phyloP scores from a whole-genome alignment of 2,113 vertebrate genomes.

The Lophotis ruficrista region DNA sequence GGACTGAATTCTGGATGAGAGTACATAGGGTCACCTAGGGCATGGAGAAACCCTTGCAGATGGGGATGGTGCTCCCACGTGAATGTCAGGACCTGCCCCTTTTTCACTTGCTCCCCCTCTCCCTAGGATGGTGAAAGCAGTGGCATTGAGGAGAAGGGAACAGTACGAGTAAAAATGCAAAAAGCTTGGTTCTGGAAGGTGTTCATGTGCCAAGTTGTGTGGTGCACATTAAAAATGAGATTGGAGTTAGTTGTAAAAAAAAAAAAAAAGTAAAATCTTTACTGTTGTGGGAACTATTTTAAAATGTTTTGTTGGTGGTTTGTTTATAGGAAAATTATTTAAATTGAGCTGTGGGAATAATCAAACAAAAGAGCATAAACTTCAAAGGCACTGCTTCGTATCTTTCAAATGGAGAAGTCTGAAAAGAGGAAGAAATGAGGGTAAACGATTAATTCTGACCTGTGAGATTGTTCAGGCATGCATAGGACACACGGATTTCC shows the following conservation, averaged over 20 bases:
- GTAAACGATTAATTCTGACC: neutral
- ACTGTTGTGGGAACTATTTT: neutral
- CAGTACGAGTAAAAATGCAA: neutral
- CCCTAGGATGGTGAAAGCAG: neutral
- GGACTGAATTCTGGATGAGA: neutral
- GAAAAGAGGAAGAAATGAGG: neutral
- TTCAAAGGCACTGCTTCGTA: neutral
- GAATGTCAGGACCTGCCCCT: neutral
- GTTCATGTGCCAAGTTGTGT: neutral
- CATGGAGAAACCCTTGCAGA: neutral
- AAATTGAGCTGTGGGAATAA: constrained; percentile 10
- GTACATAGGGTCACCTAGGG: neutral
- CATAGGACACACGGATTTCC: neutral
- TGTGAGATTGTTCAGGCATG: neutral
- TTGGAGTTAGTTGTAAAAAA: neutral
- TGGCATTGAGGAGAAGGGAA: neutral
- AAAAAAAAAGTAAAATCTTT: neutral
- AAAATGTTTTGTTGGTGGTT: neutral
- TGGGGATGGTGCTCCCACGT: neutral
- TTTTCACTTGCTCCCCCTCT: neutral
- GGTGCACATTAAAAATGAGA: neutral
- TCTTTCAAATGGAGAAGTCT: neutral
- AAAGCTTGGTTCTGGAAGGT: neutral
- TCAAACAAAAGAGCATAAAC: neutral
- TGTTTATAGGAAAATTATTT: neutral